Evolutionary conservation across 2,797 vertebrate species (phyloP).

Genomic region (Sebastes taczanowskii): DNA sequence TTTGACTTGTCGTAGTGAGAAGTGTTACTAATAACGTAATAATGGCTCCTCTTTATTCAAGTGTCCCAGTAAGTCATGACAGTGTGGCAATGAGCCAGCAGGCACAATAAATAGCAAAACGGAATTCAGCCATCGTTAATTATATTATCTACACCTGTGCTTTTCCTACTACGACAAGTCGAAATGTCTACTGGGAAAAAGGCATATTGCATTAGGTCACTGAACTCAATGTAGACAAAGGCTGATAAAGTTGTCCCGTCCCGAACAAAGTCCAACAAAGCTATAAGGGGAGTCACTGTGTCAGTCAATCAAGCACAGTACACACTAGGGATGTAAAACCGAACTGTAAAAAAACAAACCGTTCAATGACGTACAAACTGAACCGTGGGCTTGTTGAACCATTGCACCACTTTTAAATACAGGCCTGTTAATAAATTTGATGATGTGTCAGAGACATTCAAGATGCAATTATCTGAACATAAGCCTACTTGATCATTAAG

Average conservation of each 20-base stretch:
- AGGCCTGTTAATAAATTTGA: no score
- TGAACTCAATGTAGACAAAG: background rate
- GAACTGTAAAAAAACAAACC: fast-evolving
- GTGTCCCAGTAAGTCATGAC: background rate
- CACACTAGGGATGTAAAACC: no score
- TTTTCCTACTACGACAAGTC: background rate
- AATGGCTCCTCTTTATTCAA: background rate
- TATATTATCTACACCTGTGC: no score
- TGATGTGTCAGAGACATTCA: fast-evolving
- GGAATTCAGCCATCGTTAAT: no score
- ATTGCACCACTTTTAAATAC: no score
- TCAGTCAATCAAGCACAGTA: background rate
- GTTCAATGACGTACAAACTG: no score
- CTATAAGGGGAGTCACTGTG: background rate
- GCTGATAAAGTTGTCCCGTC: background rate
- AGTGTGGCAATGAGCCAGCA: background rate
- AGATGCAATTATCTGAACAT: no score
- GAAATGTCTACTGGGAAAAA: background rate
- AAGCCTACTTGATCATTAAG: no score
- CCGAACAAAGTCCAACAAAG: background rate
- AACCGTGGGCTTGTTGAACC: no score
- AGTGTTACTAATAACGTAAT: background rate
- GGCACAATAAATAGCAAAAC: background rate
- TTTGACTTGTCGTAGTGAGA: background rate
- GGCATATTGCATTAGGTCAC: background rate